Evolutionary conservation across 35 echinoderm and acorn worm genomes (phyloP), one percentile per base, ranked within the genome.

Genomic region (Acanthaster planci): DNA sequence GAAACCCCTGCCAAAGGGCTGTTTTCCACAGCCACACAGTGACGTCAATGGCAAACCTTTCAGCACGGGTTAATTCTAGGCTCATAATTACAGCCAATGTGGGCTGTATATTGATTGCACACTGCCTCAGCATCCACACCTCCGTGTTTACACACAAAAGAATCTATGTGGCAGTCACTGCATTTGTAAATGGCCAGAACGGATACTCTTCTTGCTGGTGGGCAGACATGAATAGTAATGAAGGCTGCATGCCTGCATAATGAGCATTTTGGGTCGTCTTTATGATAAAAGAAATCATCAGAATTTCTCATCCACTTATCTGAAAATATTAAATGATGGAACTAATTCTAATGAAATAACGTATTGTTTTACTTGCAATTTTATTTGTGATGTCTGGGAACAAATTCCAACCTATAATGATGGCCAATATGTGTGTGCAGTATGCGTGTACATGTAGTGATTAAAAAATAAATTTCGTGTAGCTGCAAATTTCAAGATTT

Each of bases 11-110:
- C 26, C 23, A 14, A 26, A 72, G 30, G 7, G 64, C 64, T 72
- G 64, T 72, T 72, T 72, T 72, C 64, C 64, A 72, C 30, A 72
- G 64, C 64, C 64, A 72, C 64, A 29, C 2, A 31, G 30, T 72
- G 64, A 72, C 64, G 64, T 72, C 64, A 72, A 72, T 72, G 30
- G 64, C 64, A 72, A 8, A 26, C 64, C 64, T 72, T 72, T 72
- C 64, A 72, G 64, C 64, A 29, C 64, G 15, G 64, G 64, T 72
- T 72, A 72, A 72, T 72, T 72, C 64, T 72, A 72, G 64, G 64
- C 34, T 72, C 64, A 34, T 72, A 72, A 72, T 72, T 72, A 72
- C 34, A 26, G 64, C 64, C 64, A 34, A 72, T 72, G 64, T 72
- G 64, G 64, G 64, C 30, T 72, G 64, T 29, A 34, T 72, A 72